A percentile compares a stretch with the other conserved stretches of the same genome.
phyloP scores from a whole-genome alignment of 2,797 vertebrate species.

The Oreortyx pictus region DNA sequence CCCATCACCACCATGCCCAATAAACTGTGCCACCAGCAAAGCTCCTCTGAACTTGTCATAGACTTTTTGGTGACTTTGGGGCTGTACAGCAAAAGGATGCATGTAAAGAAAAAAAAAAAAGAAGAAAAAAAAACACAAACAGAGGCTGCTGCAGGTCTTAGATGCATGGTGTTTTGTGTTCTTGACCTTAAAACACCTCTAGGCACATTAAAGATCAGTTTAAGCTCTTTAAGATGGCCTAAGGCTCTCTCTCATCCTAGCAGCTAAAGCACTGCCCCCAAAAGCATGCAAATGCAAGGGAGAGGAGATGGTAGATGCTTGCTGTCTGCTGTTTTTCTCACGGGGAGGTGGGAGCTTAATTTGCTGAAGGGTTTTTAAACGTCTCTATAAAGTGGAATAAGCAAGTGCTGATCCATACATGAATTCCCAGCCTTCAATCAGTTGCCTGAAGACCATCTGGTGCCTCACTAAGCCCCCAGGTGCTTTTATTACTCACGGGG shows the following conservation, averaged over 20 bases:
- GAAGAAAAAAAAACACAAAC: rapidly evolving
- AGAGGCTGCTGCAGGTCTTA: not conserved
- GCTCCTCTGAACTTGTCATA: not conserved
- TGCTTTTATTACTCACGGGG: not conserved
- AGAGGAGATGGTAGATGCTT: not conserved
- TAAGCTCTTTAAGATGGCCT: conserved; percentile 37
- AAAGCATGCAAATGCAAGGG: not conserved
- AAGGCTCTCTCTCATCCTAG: not conserved
- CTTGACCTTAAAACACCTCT: conserved; percentile 1
- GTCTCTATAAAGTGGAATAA: not conserved
- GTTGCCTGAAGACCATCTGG: conserved; percentile 36
- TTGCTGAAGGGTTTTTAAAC: not conserved
- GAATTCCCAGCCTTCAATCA: conserved; percentile 1
- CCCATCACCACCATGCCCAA: no score
- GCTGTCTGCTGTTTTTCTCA: not conserved
- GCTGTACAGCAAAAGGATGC: not conserved
- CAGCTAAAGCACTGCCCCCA: not conserved
- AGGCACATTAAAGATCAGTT: conserved; percentile 30
- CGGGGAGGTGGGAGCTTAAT: not conserved
- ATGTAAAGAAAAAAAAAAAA: not conserved
- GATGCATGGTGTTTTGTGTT: rapidly evolving
- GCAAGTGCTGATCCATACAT: not conserved
- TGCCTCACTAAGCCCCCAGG: conserved; percentile 45
- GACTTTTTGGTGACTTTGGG: not conserved
- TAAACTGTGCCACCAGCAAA: not conserved